Conservation (phyloP, 30 jellyfish, hydroid and myxozoan species). For the Turritopsis rubra region DNA sequence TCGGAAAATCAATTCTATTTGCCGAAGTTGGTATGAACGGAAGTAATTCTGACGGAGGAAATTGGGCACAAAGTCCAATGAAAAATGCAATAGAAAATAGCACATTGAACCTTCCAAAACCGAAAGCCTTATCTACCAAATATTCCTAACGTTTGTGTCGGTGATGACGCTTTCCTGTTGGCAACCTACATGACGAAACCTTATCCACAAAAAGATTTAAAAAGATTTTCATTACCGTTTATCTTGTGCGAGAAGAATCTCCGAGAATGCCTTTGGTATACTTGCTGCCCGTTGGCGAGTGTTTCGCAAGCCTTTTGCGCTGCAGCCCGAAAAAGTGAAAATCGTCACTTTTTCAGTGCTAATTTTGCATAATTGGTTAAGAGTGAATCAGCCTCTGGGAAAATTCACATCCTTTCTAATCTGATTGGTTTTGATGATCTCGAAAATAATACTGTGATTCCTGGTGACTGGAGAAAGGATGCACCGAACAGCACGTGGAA, state of each 20-base stretch:
- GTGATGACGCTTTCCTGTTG: constrained; percentile 15
- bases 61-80: constrained; percentile 11
- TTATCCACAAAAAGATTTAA: constrained; percentile 5
- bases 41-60: constrained; percentile 15
- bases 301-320: constrained; percentile 39
- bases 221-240: constrained; percentile 4
- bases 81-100: not conserved
- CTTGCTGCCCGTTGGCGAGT: constrained; percentile 43
- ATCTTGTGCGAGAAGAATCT: constrained; percentile 14
- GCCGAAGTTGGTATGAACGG: constrained; percentile 24
- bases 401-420: constrained; percentile 31
- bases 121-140: not conserved
- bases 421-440: constrained; percentile 28
- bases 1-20: constrained; percentile 15
- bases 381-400: constrained; percentile 22
- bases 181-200: constrained; percentile 11
- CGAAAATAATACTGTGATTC: constrained; percentile 15
- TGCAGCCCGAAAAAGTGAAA: constrained; percentile 26
- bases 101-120: not conserved
- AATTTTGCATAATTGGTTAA: constrained; percentile 39
- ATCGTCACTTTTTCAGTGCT: constrained; percentile 33
- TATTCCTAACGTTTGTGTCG: not conserved
- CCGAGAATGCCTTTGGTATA: constrained; percentile 46
- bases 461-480: constrained; percentile 47
- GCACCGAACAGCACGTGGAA: constrained; percentile 21